Percentiles rank a stretch among this genome's conserved stretches.
These are phyloP conservation scores for Strigamia crassipes DNA, from an alignment of 2,888 invertebrate genomes.

Conservation along the genomic window DNA sequence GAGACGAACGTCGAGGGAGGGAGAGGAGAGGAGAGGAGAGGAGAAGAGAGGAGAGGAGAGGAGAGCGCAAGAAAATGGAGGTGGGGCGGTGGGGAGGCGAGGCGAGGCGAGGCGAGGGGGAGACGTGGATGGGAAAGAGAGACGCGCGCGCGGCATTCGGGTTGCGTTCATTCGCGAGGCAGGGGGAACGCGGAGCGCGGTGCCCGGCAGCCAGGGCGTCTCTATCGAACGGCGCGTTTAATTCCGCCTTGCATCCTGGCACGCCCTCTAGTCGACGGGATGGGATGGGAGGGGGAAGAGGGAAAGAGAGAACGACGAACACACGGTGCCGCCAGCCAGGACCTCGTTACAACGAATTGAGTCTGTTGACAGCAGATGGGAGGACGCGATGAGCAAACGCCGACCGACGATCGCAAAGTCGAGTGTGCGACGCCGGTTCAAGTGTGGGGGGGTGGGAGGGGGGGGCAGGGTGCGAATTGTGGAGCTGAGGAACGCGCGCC, in stretches of 20 bases:
- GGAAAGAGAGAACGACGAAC: constrained; percentile 37
- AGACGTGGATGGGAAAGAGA: constrained; percentile 18
- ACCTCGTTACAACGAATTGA: not conserved
- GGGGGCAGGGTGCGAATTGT: not conserved
- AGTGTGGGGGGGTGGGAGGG: not conserved
- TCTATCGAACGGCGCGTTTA: constrained; percentile 42
- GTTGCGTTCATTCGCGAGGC: constrained; percentile 1
- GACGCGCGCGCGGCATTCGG: constrained; percentile 39
- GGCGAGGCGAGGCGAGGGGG: not conserved
- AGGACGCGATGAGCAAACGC: constrained; percentile 32
- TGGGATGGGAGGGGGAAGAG: not conserved
- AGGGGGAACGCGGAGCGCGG: constrained; percentile 12
- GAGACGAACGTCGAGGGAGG: constrained; percentile 38
- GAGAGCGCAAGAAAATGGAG: constrained; percentile 33
- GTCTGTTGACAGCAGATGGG: constrained; percentile 37
- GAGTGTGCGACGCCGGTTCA: not conserved
- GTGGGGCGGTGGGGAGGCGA: too few species aligned
- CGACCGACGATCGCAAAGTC: constrained; percentile 22
- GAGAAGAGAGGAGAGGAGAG: not conserved
- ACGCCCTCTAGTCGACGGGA: constrained; percentile 24
- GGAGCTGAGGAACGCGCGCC: constrained; percentile 10
- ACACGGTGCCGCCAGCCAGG: constrained; percentile 32
- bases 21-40: constrained; percentile 19
- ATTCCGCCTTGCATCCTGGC: constrained; percentile 42
- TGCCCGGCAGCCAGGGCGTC: constrained; percentile 40